Evolutionary conservation across 53 echinoderm and acorn worm genomes (phyloP).

Genomic region (Henricia sp.): DNA sequence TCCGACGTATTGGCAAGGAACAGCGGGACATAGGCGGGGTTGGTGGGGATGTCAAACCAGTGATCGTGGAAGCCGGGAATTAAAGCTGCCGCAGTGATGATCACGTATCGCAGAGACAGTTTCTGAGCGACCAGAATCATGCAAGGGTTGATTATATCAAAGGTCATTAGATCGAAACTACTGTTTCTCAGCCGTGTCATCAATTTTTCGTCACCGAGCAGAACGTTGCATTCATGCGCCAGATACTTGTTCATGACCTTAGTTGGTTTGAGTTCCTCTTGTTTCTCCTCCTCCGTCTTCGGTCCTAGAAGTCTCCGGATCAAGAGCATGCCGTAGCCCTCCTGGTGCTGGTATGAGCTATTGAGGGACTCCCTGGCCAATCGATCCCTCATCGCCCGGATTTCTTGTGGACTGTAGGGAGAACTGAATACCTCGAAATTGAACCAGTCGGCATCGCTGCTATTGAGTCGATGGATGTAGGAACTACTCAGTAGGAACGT

Average conservation of each 20-base stretch:
- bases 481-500: conserved; percentile 46
- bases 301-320: background rate
- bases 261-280: conserved; percentile 22
- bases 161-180: conserved; percentile 46
- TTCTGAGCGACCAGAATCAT: conserved; percentile 42
- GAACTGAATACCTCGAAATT: conserved; percentile 23
- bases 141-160: conserved; percentile 51
- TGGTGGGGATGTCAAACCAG: conserved; percentile 41
- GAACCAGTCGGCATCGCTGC: conserved; percentile 51
- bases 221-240: conserved; percentile 14
- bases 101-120: conserved; percentile 21
- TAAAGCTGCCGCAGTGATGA: conserved; percentile 20
- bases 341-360: background rate
- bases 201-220: conserved; percentile 9
- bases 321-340: conserved; percentile 3
- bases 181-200: background rate
- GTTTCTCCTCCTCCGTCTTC: conserved; percentile 20
- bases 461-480: conserved; percentile 32
- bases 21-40: conserved; percentile 49
- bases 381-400: background rate
- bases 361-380: conserved; percentile 22
- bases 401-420: conserved; percentile 1
- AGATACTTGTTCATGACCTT: conserved; percentile 46
- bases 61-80: conserved; percentile 12
- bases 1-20: conserved; percentile 6